Conservation (phyloP, 2,113 vertebrate species). For the Scytalopus superciliaris region DNA sequence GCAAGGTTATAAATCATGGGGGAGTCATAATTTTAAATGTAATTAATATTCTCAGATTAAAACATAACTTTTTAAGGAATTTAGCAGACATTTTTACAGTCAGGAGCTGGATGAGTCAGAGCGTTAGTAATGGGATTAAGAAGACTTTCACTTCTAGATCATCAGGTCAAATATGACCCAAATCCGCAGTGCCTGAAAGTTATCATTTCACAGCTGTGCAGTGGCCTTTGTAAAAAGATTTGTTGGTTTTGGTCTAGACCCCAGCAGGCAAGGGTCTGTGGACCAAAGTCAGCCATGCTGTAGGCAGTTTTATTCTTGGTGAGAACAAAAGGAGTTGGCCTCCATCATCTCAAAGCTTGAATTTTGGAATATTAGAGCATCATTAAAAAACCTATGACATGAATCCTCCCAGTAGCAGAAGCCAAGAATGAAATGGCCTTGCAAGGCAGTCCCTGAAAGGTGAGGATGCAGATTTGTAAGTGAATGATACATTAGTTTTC, state of each 20-base stretch:
- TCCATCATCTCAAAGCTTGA: not conserved
- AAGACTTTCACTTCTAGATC: not conserved
- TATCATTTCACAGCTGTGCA: constrained; percentile 35
- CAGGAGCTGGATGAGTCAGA: not conserved
- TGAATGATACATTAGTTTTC: not conserved
- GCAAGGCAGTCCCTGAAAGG: not conserved
- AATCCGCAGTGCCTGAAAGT: not conserved
- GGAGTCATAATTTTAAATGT: constrained; percentile 55
- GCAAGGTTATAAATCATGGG: constrained; percentile 75
- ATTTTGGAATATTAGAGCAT: not conserved
- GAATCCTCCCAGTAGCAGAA: not conserved
- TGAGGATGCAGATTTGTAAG: not conserved
- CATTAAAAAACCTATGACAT: not conserved
- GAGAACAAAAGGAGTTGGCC: not conserved
- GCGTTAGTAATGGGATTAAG: not conserved
- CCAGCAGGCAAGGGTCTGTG: not conserved
- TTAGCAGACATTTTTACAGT: constrained; percentile 27
- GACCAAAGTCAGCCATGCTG: not conserved
- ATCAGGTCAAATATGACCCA: constrained; percentile 8
- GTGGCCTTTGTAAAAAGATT: constrained; percentile 1
- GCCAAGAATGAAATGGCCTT: not conserved
- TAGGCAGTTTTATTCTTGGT: not conserved
- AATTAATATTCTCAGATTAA: constrained; percentile 81
- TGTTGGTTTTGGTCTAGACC: constrained; percentile 22
- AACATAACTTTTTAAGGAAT: constrained; percentile 65